Conservation (phyloP, 2,888 invertebrate genomes). For the Drosophila ustulata region DNA sequence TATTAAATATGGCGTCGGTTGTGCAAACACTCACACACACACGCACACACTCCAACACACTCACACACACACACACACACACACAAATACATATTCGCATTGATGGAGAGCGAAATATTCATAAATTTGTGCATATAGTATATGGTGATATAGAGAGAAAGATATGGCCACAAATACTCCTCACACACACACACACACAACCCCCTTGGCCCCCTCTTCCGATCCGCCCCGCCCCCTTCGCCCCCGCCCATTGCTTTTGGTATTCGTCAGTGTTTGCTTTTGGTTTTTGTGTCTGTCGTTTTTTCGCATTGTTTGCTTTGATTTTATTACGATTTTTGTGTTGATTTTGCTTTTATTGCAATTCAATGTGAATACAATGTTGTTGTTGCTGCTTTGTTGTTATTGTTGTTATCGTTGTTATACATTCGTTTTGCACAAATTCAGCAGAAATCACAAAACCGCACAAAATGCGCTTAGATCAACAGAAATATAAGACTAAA, state of each 20-base stretch:
- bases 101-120: constrained; percentile 18
- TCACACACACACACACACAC: constrained; percentile 33
- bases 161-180: constrained; percentile 43
- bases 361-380: constrained; percentile 62
- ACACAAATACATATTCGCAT: constrained; percentile 13
- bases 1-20: constrained; percentile 72
- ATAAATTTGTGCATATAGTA: constrained; percentile 35
- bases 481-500: constrained; percentile 54
- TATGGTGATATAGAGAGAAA: constrained; percentile 47
- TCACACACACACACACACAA: constrained; percentile 12
- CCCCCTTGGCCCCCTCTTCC: neutral
- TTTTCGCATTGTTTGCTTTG: constrained; percentile 72
- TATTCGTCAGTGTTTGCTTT: constrained; percentile 48
- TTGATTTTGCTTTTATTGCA: constrained; percentile 76
- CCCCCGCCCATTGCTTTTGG: constrained; percentile 1
- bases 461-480: constrained; percentile 72
- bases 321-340: constrained; percentile 76
- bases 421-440: constrained; percentile 60
- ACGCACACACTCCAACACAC: too few relatives aligned
- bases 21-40: constrained; percentile 44
- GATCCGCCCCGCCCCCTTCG: neutral
- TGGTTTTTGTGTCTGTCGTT: constrained; percentile 43
- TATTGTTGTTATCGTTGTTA: constrained; percentile 43
- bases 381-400: constrained; percentile 37
- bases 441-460: constrained; percentile 73